Conservation (phyloP, 2,113 vertebrate genomes). For the Alethe diademata region DNA sequence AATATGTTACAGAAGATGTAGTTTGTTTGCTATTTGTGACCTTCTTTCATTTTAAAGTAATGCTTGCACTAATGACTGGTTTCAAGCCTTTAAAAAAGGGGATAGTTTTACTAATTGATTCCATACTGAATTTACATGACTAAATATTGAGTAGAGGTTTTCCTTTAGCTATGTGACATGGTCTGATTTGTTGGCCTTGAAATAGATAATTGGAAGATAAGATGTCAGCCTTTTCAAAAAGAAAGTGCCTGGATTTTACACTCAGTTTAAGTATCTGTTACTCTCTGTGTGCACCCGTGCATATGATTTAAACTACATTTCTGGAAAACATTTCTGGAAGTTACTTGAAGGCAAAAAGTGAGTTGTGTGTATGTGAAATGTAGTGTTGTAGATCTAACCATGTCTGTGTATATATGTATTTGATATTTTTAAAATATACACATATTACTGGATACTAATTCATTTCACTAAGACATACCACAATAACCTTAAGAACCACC, state of each 20-base stretch:
- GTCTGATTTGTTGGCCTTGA: neutral
- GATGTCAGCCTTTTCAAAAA: neutral
- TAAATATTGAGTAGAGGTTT: neutral
- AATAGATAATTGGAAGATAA: neutral
- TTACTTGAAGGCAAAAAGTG: neutral
- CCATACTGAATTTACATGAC: neutral
- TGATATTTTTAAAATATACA: neutral
- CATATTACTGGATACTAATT: neutral
- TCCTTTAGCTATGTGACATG: neutral
- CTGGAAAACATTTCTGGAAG: neutral
- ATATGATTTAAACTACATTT: neutral
- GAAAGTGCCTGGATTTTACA: neutral
- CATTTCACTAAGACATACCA: neutral
- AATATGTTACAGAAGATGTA: neutral
- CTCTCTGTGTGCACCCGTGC: neutral
- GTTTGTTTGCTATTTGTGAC: constrained; percentile 30
- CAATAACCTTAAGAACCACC: neutral
- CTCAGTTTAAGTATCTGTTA: neutral
- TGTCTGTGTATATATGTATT: neutral
- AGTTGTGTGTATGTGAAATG: neutral
- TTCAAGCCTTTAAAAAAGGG: neutral
- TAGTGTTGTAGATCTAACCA: neutral
- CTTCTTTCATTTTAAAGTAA: neutral
- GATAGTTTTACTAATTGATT: constrained; percentile 14
- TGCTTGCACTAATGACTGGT: neutral